A percentile compares a stretch with the other conserved stretches of the same genome.
phyloP scores from a whole-genome alignment of 1,140 invertebrate genomes.

The Eulimnadia texana region DNA sequence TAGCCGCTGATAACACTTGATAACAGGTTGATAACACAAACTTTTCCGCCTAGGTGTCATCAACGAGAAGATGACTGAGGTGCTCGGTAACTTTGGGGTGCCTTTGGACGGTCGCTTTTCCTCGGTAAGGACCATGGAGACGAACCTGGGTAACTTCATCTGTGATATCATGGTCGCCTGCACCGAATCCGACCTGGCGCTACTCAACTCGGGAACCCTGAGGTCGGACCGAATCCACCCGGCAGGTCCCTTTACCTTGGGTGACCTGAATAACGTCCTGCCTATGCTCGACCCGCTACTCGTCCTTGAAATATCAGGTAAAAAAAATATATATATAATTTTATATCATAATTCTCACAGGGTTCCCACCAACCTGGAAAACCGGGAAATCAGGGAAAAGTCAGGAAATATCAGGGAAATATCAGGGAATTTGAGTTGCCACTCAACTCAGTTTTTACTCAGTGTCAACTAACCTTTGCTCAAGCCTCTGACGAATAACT shows the following conservation, averaged over 20 bases:
- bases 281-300: constrained; percentile 70
- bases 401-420: no score
- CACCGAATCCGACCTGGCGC: constrained; percentile 62
- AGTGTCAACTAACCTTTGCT: no score
- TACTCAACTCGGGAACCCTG: constrained; percentile 77
- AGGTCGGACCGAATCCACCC: constrained; percentile 52
- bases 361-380: no score
- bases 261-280: constrained; percentile 64
- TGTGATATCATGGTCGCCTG: constrained; percentile 72
- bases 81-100: constrained; percentile 62
- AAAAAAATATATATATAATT: constrained; percentile 24
- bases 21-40: no score
- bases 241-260: constrained; percentile 61
- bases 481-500: no score
- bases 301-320: constrained; percentile 45
- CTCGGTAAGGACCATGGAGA: constrained; percentile 59
- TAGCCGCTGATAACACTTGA: no score
- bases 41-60: constrained; percentile 42
- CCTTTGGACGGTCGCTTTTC: constrained; percentile 71
- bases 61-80: constrained; percentile 63
- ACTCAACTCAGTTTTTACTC: no score
- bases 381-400: no score
- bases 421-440: no score
- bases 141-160: constrained; percentile 81
- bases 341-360: no score